phyloP scores from a whole-genome alignment of 2,113 vertebrate genomes.

The Platichthys flesus region DNA sequence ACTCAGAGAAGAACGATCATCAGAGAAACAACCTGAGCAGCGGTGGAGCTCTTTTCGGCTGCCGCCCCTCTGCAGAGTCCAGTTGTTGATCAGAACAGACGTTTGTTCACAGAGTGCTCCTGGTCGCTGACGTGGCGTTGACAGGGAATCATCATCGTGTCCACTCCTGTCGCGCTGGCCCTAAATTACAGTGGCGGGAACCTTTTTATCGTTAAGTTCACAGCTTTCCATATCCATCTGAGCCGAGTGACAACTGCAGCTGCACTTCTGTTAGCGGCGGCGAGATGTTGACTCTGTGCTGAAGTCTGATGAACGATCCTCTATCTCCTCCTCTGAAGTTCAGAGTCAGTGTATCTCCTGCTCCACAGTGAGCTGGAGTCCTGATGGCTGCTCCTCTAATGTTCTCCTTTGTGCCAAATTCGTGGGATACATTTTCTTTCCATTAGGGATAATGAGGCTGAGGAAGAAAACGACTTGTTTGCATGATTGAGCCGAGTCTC shows the following conservation, averaged over 20 bases:
- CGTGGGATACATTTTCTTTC: neutral
- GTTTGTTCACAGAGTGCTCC: neutral
- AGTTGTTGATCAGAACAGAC: neutral
- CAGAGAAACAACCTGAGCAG: constrained; percentile 2
- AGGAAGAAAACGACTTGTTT: neutral
- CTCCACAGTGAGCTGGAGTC: neutral
- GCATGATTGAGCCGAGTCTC: too few relatives aligned
- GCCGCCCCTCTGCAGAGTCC: constrained; percentile 14
- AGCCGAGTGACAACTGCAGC: constrained; percentile 24
- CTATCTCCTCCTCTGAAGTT: neutral
- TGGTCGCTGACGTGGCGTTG: constrained; percentile 26
- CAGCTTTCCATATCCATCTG: neutral
- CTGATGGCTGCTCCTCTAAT: neutral
- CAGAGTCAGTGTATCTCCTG: neutral
- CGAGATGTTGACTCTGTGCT: constrained; percentile 30
- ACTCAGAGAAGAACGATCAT: neutral
- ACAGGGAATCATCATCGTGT: constrained; percentile 41
- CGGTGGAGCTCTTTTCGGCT: neutral
- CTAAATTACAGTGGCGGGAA: constrained; percentile 28
- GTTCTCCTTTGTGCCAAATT: neutral
- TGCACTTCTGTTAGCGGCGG: constrained; percentile 27
- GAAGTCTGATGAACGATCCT: constrained; percentile 29
- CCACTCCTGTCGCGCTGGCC: constrained; percentile 10
- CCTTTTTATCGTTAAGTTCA: neutral
- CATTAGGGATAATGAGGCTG: neutral